A percentile compares a stretch with the other conserved stretches of the same genome.
Conservation (phyloP, 2,797 vertebrate species). For the Halcyon smyrnensis region DNA sequence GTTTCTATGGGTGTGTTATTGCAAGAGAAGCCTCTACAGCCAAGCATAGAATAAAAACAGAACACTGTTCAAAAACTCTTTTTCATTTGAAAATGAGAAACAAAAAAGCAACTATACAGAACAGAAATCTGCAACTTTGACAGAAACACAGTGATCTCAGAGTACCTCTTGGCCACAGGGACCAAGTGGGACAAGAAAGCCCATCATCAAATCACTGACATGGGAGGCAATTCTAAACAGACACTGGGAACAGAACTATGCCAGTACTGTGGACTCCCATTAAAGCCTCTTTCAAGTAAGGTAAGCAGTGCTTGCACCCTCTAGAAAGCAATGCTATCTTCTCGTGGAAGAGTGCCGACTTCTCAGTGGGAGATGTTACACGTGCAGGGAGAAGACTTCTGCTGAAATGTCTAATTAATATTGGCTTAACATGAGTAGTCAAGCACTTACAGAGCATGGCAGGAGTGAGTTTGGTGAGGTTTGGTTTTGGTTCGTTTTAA, state of each 20-base stretch:
- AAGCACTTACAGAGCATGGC: slow-evolving; percentile 23
- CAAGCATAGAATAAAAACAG: slow-evolving; percentile 17
- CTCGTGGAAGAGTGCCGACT: background rate
- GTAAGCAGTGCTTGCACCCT: slow-evolving; percentile 3
- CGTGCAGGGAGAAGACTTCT: background rate
- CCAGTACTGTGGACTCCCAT: slow-evolving; percentile 19
- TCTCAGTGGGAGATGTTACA: background rate
- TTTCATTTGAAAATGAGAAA: slow-evolving; percentile 61
- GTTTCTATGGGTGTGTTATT: slow-evolving; percentile 16
- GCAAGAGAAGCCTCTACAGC: background rate
- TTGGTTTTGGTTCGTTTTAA: background rate
- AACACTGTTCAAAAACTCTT: slow-evolving; percentile 62
- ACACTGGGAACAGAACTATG: slow-evolving; percentile 38
- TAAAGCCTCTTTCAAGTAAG: slow-evolving; percentile 56
- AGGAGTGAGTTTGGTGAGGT: background rate
- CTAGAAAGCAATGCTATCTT: slow-evolving; percentile 9
- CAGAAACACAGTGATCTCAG: slow-evolving; percentile 55
- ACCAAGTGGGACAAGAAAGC: background rate
- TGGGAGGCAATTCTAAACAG: slow-evolving; percentile 20
- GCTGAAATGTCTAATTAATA: slow-evolving; percentile 11
- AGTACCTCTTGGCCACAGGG: slow-evolving; percentile 13
- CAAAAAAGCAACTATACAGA: slow-evolving; percentile 59
- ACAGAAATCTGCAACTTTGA: slow-evolving; percentile 63
- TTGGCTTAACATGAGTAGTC: background rate
- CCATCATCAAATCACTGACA: background rate